phyloP scores from a whole-genome alignment of 2,888 invertebrate species.

The Diabrotica balteata region DNA sequence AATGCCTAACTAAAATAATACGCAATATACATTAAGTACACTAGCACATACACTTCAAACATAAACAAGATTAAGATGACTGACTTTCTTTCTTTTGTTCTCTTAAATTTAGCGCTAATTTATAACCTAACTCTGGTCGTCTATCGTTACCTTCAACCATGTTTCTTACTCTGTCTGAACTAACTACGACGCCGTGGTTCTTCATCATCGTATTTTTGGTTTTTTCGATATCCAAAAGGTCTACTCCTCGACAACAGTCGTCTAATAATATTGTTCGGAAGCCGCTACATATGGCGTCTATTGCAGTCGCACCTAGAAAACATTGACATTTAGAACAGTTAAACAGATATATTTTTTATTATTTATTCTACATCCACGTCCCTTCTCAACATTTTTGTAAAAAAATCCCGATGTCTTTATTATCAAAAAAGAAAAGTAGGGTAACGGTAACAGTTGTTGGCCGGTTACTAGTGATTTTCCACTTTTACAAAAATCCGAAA shows the following conservation, averaged over 20 bases:
- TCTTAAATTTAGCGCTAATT: slow-evolving; percentile 81
- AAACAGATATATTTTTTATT: no score
- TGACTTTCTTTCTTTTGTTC: slow-evolving; percentile 28
- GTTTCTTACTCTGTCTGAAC: slow-evolving; percentile 77
- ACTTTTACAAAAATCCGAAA: no score
- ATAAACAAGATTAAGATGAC: background rate
- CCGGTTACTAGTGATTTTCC: no score
- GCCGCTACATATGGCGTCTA: slow-evolving; percentile 84
- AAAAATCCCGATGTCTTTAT: no score
- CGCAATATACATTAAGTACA: slow-evolving; percentile 18
- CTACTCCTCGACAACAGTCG: slow-evolving; percentile 89
- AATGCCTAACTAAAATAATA: no score
- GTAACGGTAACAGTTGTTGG: no score
- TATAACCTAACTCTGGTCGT: slow-evolving; percentile 85
- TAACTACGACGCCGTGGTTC: slow-evolving; percentile 80
- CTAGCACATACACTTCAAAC: slow-evolving; percentile 2
- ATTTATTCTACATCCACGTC: no score
- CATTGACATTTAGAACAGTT: background rate
- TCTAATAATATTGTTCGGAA: slow-evolving; percentile 88
- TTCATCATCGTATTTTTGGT: slow-evolving; percentile 76
- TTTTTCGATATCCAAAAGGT: slow-evolving; percentile 81
- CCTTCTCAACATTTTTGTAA: no score
- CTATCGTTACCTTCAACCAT: slow-evolving; percentile 89
- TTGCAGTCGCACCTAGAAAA: slow-evolving; percentile 77
- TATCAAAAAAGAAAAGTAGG: no score